These are phyloP conservation scores for Carabus problematicus DNA, from an alignment of 2,888 invertebrate species.

Conservation along the genomic window DNA sequence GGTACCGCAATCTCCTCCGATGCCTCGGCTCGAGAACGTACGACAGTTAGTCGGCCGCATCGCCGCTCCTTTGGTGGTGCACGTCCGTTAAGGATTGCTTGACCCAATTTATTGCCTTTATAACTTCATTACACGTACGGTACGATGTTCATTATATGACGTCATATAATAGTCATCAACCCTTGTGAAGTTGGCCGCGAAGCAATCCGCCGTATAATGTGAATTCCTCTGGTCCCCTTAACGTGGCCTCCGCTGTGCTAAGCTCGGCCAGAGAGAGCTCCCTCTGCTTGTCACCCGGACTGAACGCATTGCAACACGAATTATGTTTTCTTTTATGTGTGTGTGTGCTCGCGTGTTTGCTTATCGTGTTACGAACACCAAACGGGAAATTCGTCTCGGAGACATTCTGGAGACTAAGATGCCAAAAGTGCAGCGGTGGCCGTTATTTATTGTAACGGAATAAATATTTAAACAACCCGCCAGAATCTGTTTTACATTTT, in stretches of 20 bases:
- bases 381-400: conserved; percentile 17
- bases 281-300: not conserved
- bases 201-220: conserved; percentile 24
- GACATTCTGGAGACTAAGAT: conserved; percentile 8
- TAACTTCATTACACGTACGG: conserved; percentile 37
- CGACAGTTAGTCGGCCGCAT: no score
- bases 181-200: conserved; percentile 30
- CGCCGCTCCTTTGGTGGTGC: not conserved
- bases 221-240: conserved; percentile 9
- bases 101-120: conserved; percentile 39
- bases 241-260: not conserved
- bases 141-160: conserved; percentile 40
- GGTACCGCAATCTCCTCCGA: not conserved
- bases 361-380: conserved; percentile 13
- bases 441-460: not conserved
- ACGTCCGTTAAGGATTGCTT: conserved; percentile 24
- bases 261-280: not conserved
- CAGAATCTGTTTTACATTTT: no score
- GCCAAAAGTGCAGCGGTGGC: conserved; percentile 6
- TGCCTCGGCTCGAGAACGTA: not conserved
- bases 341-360: conserved; percentile 13
- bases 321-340: conserved; percentile 16
- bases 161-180: conserved; percentile 37
- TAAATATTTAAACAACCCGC: not conserved
- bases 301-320: not conserved